These are phyloP conservation scores for Orgyia antiqua DNA, from an alignment of 2,888 invertebrate species.

Conservation along the genomic window DNA sequence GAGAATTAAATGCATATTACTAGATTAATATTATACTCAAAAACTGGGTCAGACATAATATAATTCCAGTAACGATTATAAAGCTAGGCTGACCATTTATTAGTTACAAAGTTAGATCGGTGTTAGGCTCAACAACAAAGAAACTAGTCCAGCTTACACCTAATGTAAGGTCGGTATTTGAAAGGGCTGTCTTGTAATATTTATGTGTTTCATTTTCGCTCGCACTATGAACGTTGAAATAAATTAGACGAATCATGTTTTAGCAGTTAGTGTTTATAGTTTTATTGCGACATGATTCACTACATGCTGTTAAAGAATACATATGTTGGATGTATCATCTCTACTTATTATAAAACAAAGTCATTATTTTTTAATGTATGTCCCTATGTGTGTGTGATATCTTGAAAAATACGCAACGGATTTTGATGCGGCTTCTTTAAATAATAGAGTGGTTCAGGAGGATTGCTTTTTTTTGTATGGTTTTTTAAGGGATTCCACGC, in stretches of 20 bases:
- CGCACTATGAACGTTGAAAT: conserved; percentile 13
- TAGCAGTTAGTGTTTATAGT: background rate
- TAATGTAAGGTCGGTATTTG: conserved; percentile 65
- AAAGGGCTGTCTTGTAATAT: conserved; percentile 56
- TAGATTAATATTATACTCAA: background rate
- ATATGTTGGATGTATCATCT: too few relatives aligned
- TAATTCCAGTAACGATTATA: conserved; percentile 4
- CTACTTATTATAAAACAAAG: too few relatives aligned
- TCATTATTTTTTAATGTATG: too few relatives aligned
- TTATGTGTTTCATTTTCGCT: conserved; percentile 43
- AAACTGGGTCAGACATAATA: conserved; percentile 3
- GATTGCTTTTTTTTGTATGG: too few relatives aligned
- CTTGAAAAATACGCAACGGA: too few relatives aligned
- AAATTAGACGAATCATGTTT: conserved; percentile 20
- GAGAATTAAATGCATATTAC: too few relatives aligned
- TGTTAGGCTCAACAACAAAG: conserved; percentile 37
- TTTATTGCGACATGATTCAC: too few relatives aligned
- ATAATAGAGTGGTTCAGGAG: too few relatives aligned
- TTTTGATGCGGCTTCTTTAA: too few relatives aligned
- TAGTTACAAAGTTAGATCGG: conserved; percentile 25
- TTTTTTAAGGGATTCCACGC: too few relatives aligned
- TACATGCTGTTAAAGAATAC: too few relatives aligned
- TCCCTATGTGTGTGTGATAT: too few relatives aligned
- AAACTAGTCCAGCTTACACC: conserved; percentile 41
- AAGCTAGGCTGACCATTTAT: conserved; percentile 13